A percentile compares a stretch with the other conserved stretches of the same genome.
phyloP scores from a whole-genome alignment of 1,140 invertebrate species.

The Sitobion miscanthi region DNA sequence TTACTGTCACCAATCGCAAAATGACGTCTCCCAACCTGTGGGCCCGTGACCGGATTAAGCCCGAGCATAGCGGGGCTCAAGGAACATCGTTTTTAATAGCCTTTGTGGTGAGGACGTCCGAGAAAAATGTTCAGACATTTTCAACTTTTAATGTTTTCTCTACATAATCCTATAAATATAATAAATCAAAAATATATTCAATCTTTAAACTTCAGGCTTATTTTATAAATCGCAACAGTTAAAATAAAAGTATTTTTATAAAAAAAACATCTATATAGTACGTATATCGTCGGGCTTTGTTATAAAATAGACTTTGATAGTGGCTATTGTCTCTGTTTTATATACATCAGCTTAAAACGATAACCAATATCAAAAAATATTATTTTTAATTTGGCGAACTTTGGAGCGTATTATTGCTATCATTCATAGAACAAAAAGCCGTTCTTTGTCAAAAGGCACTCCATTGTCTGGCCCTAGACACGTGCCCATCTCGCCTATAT shows the following conservation, averaged over 20 bases:
- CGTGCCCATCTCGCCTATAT: background rate
- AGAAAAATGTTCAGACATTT: background rate
- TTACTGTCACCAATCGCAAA: background rate
- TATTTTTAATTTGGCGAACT: background rate
- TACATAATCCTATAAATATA: too few species aligned
- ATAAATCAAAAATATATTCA: too few species aligned
- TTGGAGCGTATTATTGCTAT: background rate
- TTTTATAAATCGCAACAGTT: background rate
- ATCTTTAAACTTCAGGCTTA: background rate
- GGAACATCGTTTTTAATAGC: background rate
- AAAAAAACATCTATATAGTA: background rate
- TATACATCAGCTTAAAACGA: background rate
- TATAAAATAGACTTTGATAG: background rate
- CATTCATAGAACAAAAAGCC: background rate
- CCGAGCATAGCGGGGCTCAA: background rate
- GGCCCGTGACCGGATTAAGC: background rate
- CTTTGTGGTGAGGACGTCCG: background rate
- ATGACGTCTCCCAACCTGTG: background rate
- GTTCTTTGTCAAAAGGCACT: background rate
- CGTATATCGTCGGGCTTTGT: background rate
- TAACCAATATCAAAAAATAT: background rate
- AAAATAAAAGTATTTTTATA: background rate
- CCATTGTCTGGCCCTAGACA: background rate
- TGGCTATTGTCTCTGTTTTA: background rate
- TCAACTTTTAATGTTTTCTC: background rate